Evolutionary conservation across 2,797 vertebrate genomes (phyloP).

Genomic region (Strix occidentalis): DNA sequence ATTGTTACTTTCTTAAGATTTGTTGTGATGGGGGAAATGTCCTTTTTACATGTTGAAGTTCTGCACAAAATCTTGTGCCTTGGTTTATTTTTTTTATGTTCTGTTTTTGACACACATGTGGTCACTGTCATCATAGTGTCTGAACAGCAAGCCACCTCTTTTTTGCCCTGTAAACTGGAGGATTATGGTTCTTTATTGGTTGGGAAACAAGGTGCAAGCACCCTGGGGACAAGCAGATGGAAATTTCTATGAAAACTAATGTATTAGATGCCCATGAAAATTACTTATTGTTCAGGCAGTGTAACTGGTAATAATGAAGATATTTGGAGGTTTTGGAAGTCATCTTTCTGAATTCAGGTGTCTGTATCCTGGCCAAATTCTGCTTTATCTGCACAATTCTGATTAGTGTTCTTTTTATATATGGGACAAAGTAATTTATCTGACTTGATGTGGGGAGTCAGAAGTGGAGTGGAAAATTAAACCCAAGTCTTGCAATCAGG

Average conservation of each 20-base stretch:
- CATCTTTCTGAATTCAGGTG: background rate
- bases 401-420: background rate
- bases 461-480: background rate
- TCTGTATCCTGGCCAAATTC: background rate
- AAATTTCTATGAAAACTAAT: background rate
- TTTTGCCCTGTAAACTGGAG: background rate
- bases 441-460: background rate
- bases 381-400: background rate
- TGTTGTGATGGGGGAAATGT: background rate
- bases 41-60: background rate
- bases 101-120: fast-evolving
- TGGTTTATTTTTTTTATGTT: background rate
- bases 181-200: background rate
- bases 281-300: background rate
- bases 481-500: background rate
- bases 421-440: background rate
- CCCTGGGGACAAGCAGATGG: background rate
- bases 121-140: background rate
- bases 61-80: background rate
- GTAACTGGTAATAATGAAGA: background rate
- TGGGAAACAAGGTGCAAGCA: background rate
- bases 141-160: background rate
- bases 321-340: background rate
- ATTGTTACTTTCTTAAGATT: background rate
- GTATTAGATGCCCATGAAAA: background rate